These are phyloP conservation scores for Ctenosaura bakeri DNA, from an alignment of 2,797 vertebrate genomes.

Conservation along the genomic window DNA sequence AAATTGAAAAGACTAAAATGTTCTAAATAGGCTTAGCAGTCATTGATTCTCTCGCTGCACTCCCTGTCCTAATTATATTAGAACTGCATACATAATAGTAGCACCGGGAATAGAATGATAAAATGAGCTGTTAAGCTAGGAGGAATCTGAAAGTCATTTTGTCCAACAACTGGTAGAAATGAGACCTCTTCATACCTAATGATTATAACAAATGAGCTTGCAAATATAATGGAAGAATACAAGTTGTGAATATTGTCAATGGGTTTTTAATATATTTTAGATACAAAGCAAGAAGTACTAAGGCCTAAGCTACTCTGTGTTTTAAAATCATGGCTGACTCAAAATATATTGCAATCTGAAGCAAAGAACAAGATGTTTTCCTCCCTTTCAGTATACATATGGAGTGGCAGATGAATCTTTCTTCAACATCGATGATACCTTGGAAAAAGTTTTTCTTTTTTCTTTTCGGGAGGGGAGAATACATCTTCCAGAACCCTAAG, in stretches of 20 bases:
- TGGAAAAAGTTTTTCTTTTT: neutral
- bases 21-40: constrained; percentile 14
- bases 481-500: neutral
- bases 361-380: neutral
- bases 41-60: constrained; percentile 4
- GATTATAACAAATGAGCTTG: neutral
- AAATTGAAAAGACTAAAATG: constrained; percentile 28
- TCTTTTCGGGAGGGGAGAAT: neutral
- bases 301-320: neutral
- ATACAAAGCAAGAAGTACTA: neutral
- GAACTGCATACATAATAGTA: neutral
- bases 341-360: neutral
- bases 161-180: neutral
- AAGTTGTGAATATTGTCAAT: neutral
- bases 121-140: neutral
- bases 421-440: neutral
- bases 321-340: neutral
- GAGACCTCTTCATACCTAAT: neutral
- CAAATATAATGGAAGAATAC: neutral
- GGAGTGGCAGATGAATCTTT: neutral
- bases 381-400: neutral
- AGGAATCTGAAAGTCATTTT: constrained; percentile 18
- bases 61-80: constrained; percentile 15
- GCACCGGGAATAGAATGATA: constrained; percentile 1
- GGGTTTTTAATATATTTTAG: neutral